Evolutionary conservation across 2,888 invertebrate genomes (phyloP), one percentile per base, ranked within the genome.

Genomic region (Ariolimax columbianus): DNA sequence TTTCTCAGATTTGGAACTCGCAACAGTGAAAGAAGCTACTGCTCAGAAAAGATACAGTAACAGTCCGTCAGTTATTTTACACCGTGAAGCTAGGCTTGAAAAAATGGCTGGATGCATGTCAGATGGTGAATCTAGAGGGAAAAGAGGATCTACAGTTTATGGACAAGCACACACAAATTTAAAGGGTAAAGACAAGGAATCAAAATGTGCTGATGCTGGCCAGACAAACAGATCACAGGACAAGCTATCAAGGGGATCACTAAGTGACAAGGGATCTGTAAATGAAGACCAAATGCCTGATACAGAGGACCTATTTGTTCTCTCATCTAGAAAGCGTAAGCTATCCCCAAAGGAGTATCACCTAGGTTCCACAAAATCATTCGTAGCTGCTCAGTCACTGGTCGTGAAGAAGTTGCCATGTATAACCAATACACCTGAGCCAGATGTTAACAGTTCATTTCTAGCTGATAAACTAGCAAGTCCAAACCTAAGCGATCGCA

Each of bases 41-140:
- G 0, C 33, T 33, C 17, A 26, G 4, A 23, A 73, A 17, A 73
- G 36, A 40, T 51, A 11, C 47, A 55, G 26, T 11, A 81, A 38
- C 19, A 73, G 73, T 59, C 51, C 70, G 19, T 36, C 82, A 36
- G 82, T 82, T 36, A 33, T 82, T 26, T 36, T 82, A 38, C 55
- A 73, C 23, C 72, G 82, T n/a, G 82, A 82, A 40, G 59, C 82
- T 36, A 70, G n/a, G 43, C 59, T 82, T 30, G 82, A 82, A 59
- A 82, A 55, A 38, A 72, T 70, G 82, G 82, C 73, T 19, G 73
- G 30, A 73, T 38, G 47, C 72, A 51, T 43, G 36, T 47, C 80
- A 47, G 68, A 68, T 38, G 19, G 43, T 63, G 63, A 78, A 40
- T n/a, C 63, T 38, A 40, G 0, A n/a, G 63, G 40, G 40, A 38